Conservation (phyloP, 92 coral and sea anemone genomes). For the Porites evermanni region DNA sequence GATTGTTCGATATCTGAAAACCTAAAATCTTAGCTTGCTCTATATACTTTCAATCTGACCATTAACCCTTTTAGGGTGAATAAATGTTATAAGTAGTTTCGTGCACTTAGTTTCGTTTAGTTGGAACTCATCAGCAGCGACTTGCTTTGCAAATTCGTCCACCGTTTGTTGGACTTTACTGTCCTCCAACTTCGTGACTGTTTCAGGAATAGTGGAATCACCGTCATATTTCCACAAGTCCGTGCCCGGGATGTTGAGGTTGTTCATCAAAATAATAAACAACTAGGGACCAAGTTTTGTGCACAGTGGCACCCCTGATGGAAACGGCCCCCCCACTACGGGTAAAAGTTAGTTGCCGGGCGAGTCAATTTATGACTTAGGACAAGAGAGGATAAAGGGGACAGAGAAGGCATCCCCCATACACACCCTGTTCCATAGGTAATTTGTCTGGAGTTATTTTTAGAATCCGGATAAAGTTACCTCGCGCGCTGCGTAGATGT, state of each 20-base stretch:
- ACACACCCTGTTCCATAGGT: too few species aligned
- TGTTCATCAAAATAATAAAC: conserved; percentile 43
- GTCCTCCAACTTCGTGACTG: conserved; percentile 24
- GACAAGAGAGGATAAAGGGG: too few species aligned
- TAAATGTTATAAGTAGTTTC: conserved; percentile 11
- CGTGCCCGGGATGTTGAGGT: conserved; percentile 13
- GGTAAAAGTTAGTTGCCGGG: too few species aligned
- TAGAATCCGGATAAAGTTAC: too few species aligned
- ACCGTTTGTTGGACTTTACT: conserved; percentile 13
- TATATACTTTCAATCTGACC: neutral
- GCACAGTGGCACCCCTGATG: too few species aligned
- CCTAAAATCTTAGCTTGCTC: neutral
- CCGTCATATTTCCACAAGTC: conserved; percentile 13
- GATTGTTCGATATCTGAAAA: conserved; percentile 1
- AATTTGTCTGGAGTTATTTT: too few species aligned
- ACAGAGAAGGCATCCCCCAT: too few species aligned
- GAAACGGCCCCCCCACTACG: too few species aligned
- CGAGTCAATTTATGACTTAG: too few species aligned
- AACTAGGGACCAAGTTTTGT: neutral
- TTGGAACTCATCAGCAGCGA: conserved; percentile 23
- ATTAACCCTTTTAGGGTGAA: neutral
- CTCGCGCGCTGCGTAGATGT: too few species aligned
- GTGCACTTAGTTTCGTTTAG: conserved; percentile 44
- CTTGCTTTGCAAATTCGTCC: conserved; percentile 26
- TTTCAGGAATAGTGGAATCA: conserved; percentile 43